Conservation (phyloP, 2,113 vertebrate species). For the Tenrec ecaudatus region DNA sequence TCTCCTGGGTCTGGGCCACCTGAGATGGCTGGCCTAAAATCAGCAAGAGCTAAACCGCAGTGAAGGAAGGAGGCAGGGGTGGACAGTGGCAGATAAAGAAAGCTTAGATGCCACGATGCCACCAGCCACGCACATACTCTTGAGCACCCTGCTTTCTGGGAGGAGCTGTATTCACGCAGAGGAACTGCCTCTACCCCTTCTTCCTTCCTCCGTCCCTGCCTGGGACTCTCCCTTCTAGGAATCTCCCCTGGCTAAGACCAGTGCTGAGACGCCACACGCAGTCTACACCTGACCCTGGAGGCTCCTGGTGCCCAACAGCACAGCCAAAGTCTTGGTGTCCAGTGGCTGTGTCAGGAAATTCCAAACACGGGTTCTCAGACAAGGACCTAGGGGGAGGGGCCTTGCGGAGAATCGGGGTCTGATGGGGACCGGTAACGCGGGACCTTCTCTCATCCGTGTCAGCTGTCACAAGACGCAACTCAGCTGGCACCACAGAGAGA, state of each 20-base stretch:
- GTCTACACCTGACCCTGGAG: background rate
- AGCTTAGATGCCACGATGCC: too few relatives aligned
- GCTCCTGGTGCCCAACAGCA: background rate
- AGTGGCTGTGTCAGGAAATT: background rate
- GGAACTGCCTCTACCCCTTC: background rate
- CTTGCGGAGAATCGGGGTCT: rapidly evolving
- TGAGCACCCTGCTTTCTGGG: background rate
- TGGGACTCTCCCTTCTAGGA: background rate
- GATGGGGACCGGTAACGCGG: background rate
- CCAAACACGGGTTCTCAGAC: too few relatives aligned
- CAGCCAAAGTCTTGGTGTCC: background rate
- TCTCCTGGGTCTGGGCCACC: background rate
- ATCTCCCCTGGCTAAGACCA: background rate
- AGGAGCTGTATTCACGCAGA: background rate
- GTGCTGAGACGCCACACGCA: background rate
- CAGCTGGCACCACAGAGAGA: rapidly evolving
- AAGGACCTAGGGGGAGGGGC: too few relatives aligned
- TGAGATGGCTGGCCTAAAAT: background rate
- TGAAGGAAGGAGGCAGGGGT: rapidly evolving
- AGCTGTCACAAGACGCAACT: background rate
- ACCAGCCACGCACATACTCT: background rate
- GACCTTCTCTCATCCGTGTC: background rate
- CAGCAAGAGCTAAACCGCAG: background rate
- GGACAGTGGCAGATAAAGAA: rapidly evolving
- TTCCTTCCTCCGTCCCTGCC: background rate